Conservation (phyloP, 2,888 invertebrate genomes). For the Abscondita cerata region DNA sequence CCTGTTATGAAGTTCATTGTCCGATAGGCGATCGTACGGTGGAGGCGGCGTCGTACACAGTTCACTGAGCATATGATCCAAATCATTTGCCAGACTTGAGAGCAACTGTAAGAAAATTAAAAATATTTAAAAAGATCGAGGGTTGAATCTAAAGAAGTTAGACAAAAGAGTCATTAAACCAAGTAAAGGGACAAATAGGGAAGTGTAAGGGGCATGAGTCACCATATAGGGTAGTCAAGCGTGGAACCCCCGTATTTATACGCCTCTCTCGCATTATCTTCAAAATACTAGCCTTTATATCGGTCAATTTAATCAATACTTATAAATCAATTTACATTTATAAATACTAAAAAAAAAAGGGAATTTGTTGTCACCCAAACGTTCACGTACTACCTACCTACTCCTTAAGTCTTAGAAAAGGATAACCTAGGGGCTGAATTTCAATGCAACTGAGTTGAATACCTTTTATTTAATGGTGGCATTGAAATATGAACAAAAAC, state of each 20-base stretch:
- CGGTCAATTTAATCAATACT: conserved; percentile 9
- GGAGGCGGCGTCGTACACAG: conserved; percentile 73
- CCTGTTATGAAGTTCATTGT: conserved; percentile 50
- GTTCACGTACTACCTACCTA: too few relatives aligned
- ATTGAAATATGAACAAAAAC: too few relatives aligned
- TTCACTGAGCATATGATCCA: conserved; percentile 87
- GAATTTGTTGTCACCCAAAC: too few relatives aligned
- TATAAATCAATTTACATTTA: too few relatives aligned
- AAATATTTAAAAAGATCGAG: conserved; percentile 14
- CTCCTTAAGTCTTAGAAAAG: too few relatives aligned
- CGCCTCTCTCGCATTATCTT: conserved; percentile 21
- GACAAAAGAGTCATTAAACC: conserved; percentile 40
- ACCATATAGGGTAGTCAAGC: conserved; percentile 40
- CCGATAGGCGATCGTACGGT: conserved; percentile 50
- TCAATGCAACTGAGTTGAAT: too few relatives aligned
- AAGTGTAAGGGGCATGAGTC: conserved; percentile 42
- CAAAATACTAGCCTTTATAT: conserved; percentile 16
- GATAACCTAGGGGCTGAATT: too few relatives aligned
- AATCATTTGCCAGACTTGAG: conserved; percentile 81
- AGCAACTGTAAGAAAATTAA: conserved; percentile 70
- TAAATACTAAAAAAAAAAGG: too few relatives aligned
- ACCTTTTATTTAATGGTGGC: too few relatives aligned
- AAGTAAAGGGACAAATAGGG: conserved; percentile 38
- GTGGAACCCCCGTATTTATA: conserved; percentile 40
- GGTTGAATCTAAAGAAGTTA: conserved; percentile 20